Evolutionary conservation across 2,888 invertebrate genomes (phyloP), one percentile per base, ranked within the genome.

Genomic region (Drosophila mayaguana): DNA sequence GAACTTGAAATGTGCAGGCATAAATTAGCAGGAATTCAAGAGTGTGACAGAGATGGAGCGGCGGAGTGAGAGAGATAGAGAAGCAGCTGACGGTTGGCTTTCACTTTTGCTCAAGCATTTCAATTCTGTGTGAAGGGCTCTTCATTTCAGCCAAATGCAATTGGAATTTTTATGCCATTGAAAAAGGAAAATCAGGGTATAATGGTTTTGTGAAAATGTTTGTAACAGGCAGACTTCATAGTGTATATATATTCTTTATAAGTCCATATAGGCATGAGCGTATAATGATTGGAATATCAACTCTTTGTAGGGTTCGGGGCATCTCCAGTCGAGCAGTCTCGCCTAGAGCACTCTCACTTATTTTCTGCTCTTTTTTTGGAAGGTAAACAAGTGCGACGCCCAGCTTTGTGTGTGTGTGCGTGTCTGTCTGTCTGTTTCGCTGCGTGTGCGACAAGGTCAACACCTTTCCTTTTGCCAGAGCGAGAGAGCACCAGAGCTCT

Each of bases 381-480:
- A 88, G 89, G 83, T 65, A 59, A 88, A 75, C 89, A 72, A 71
- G 66, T 79, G 69, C 40, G 67, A 81, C 79, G 72, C 81, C 82
- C 72, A 74, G 53, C 48, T 54, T 34, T 66, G 40, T 60, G 63
- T 28, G 56, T 48, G 64, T 20, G 68, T 65, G 62, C 18, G 48
- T 45, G 60, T 43, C 69, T 65, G 63, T 63, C 43, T 18, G 53
- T 72, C 22, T 48, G 68, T 53, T 9, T 18, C 9, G 51, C 50
- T 75, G 82, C 71, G 80, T 72, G 66, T 36, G 57, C 34, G 64
- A 74, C 89, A 89, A 89, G 89, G 89, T 86, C 80, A 89, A 89
- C 89, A 83, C 89, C 89, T 89, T 89, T 89, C 85, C 88, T 86
- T 88, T 89, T 77, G 70, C 68, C 50, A 25, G 25, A 73, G 40